phyloP scores from a whole-genome alignment of 2,113 vertebrate genomes.

The Mesoclemmys tuberculata region DNA sequence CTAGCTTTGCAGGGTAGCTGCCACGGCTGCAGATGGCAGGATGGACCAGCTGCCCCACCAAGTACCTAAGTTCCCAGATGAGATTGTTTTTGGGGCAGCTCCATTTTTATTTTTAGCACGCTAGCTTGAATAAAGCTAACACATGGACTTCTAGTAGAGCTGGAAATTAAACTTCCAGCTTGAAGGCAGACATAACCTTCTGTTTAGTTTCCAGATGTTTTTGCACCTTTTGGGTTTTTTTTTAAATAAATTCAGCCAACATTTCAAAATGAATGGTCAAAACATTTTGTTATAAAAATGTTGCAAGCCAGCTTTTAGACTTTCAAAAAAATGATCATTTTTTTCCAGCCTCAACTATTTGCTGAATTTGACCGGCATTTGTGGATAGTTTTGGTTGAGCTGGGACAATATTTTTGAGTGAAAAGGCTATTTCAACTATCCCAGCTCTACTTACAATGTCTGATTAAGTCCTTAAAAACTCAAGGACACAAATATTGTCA shows the following conservation, averaged over 20 bases:
- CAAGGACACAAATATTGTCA: too few species aligned
- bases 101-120: too few species aligned
- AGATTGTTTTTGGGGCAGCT: too few species aligned
- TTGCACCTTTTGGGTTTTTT: not conserved
- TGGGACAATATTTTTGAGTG: not conserved
- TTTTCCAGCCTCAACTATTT: not conserved
- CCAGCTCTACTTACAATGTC: not conserved
- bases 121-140: not conserved
- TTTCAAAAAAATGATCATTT: not conserved
- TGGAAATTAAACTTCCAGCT: not conserved
- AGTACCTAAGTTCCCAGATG: too few species aligned
- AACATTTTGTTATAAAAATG: not conserved
- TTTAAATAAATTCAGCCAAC: not conserved
- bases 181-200: not conserved
- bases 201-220: not conserved
- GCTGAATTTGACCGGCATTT: not conserved
- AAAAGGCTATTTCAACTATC: not conserved
- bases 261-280: not conserved
- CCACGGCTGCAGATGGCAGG: not conserved
- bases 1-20: not conserved
- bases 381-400: not conserved
- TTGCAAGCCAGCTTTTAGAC: not conserved
- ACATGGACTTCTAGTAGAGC: not conserved
- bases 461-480: not conserved
- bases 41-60: not conserved